Conservation (phyloP, 2,797 vertebrate genomes). For the Danio jaintianensis region DNA sequence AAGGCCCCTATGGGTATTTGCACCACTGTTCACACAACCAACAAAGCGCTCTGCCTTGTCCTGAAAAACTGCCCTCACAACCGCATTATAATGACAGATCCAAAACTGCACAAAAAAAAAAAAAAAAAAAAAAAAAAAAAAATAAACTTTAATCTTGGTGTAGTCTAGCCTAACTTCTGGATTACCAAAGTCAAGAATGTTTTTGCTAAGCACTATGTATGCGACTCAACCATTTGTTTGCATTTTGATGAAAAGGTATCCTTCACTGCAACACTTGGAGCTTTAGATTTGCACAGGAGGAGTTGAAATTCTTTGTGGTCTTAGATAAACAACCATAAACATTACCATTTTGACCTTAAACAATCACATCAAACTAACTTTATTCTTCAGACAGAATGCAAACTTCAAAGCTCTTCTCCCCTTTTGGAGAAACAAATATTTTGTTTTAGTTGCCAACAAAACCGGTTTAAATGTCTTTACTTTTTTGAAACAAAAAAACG, state of each 20-base stretch:
- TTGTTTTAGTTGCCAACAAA: conserved; percentile 26
- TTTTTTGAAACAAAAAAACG: background rate
- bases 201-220: background rate
- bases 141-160: background rate
- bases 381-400: background rate
- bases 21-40: conserved; percentile 39
- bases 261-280: conserved; percentile 22
- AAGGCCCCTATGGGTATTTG: conserved; percentile 48
- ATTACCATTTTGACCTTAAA: background rate
- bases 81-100: conserved; percentile 10
- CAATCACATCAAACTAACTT: conserved; percentile 1
- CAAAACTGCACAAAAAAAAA: too few species aligned
- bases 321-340: conserved; percentile 4
- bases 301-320: conserved; percentile 17
- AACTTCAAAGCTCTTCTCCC: background rate
- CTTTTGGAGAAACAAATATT: conserved; percentile 9
- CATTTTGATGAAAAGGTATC: background rate
- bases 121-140: too few species aligned
- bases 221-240: background rate
- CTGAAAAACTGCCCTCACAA: conserved; percentile 10
- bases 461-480: conserved; percentile 30
- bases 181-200: background rate
- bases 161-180: background rate
- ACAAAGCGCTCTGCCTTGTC: conserved; percentile 30
- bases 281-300: background rate